Conservation (phyloP, 1,140 invertebrate genomes). For the Megalonaias nervosa region DNA sequence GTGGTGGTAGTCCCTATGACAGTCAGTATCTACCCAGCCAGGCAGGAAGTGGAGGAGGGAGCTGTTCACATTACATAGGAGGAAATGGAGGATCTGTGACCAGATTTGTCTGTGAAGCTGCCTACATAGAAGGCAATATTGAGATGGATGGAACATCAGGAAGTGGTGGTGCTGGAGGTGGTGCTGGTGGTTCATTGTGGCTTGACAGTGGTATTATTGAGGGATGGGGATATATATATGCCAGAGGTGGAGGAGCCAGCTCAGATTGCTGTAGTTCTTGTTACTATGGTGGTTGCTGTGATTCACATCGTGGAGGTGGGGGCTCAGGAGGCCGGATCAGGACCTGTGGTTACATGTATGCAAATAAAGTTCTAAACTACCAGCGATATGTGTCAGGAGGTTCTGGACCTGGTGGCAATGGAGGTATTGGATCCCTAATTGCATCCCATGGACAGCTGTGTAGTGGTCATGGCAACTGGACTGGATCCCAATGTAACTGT, state of each 20-base stretch:
- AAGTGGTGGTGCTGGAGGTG: conserved; percentile 47
- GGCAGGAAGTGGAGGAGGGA: conserved; percentile 56
- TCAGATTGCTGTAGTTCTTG: conserved; percentile 31
- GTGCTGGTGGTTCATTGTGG: conserved; percentile 57
- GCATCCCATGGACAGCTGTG: conserved; percentile 35
- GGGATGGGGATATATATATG: conserved; percentile 51
- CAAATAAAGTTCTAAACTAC: conserved; percentile 45
- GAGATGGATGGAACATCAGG: conserved; percentile 38
- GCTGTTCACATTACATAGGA: conserved; percentile 39
- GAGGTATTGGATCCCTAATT: conserved; percentile 29
- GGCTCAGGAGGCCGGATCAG: conserved; percentile 56
- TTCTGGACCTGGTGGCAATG: conserved; percentile 12
- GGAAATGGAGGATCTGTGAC: conserved; percentile 42
- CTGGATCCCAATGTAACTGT: conserved; percentile 37
- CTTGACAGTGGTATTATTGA: conserved; percentile 49
- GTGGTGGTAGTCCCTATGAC: conserved; percentile 26
- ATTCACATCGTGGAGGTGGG: conserved; percentile 44
- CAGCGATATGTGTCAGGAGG: conserved; percentile 36
- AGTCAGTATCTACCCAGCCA: conserved; percentile 24
- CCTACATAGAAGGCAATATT: conserved; percentile 47
- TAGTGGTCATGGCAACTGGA: conserved; percentile 47
- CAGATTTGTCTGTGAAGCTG: conserved; percentile 28
- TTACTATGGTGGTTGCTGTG: conserved; percentile 14
- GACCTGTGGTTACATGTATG: conserved; percentile 40
- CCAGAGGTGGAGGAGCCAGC: conserved; percentile 42